Evolutionary conservation across 2,113 vertebrate species (phyloP).

Genomic region (Hipposideros armiger): DNA sequence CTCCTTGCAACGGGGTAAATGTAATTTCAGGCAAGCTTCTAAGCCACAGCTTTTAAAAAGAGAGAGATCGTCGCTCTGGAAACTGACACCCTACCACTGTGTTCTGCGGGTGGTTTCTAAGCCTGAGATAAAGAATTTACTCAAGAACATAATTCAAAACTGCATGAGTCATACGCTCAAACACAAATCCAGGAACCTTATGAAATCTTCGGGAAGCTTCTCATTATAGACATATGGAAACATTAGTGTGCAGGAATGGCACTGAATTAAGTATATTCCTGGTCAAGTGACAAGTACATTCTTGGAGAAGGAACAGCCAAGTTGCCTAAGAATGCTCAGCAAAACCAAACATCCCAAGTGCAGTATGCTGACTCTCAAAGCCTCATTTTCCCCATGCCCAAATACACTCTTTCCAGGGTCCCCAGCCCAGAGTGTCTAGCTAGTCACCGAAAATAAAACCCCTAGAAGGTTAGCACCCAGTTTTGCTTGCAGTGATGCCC

Average conservation of each 20-base stretch:
- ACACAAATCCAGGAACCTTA: slow-evolving; percentile 50
- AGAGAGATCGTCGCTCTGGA: background rate
- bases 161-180: slow-evolving; percentile 25
- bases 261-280: background rate
- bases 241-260: background rate
- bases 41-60: background rate
- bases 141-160: slow-evolving; percentile 57
- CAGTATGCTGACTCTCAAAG: background rate
- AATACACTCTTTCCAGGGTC: background rate
- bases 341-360: background rate
- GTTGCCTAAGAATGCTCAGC: background rate
- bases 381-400: background rate
- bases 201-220: slow-evolving; percentile 49
- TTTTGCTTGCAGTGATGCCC: background rate
- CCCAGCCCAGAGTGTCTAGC: background rate
- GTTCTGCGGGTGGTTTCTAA: background rate
- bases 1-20: background rate
- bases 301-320: background rate
- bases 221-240: slow-evolving; percentile 36
- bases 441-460: background rate
- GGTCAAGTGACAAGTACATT: background rate
- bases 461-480: background rate
- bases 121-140: slow-evolving; percentile 44
- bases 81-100: background rate
- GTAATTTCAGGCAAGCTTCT: background rate